These are phyloP conservation scores for Drosophila cracens DNA, from an alignment of 2,888 invertebrate genomes.

Conservation along the genomic window DNA sequence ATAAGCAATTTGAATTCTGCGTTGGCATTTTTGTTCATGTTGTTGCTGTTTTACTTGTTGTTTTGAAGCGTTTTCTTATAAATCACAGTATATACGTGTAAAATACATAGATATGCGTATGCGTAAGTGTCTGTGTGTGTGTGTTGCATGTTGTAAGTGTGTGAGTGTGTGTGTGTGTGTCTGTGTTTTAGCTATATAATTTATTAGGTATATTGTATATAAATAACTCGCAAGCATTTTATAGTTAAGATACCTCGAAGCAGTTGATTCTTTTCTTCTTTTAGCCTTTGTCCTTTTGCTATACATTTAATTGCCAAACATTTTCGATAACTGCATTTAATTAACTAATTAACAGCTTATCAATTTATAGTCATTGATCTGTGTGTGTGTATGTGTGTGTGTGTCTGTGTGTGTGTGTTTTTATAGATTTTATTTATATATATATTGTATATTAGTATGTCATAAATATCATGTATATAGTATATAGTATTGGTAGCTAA, in stretches of 20 bases:
- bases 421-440: slow-evolving; percentile 11
- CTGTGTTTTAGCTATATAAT: slow-evolving; percentile 36
- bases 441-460: slow-evolving; percentile 19
- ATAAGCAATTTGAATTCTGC: slow-evolving; percentile 70
- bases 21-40: slow-evolving; percentile 53
- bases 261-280: slow-evolving; percentile 38
- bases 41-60: slow-evolving; percentile 41
- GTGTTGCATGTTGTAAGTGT: slow-evolving; percentile 18
- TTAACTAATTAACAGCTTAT: slow-evolving; percentile 79
- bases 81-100: slow-evolving; percentile 81
- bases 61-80: slow-evolving; percentile 76
- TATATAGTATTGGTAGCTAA: slow-evolving; percentile 46
- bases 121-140: slow-evolving; percentile 37
- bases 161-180: slow-evolving; percentile 27
- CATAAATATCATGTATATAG: slow-evolving; percentile 36
- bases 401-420: slow-evolving; percentile 3
- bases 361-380: slow-evolving; percentile 42
- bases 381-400: slow-evolving; percentile 18
- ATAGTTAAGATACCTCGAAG: slow-evolving; percentile 63
- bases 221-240: slow-evolving; percentile 73
- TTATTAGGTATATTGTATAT: slow-evolving; percentile 41
- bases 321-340: slow-evolving; percentile 64
- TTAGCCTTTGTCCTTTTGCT: slow-evolving; percentile 36
- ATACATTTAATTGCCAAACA: slow-evolving; percentile 46
- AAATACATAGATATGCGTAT: slow-evolving; percentile 72